Evolutionary conservation across 2,113 vertebrate genomes (phyloP).

Genomic region (Panthera leo): DNA sequence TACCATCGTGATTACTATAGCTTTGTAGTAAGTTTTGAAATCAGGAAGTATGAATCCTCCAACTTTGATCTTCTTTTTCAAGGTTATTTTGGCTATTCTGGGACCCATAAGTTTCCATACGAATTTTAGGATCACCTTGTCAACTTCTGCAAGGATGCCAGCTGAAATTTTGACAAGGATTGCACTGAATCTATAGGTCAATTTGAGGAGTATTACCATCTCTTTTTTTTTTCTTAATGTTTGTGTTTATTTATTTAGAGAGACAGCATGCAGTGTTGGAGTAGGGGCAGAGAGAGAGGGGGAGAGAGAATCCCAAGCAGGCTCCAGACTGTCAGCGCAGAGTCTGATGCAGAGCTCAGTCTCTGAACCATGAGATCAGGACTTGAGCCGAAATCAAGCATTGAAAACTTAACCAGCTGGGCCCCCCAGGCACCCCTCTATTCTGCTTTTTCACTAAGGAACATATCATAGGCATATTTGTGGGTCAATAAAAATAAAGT

Average conservation of each 20-base stretch:
- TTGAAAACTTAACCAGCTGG: too few relatives aligned
- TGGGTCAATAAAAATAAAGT: neutral
- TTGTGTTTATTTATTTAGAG: too few relatives aligned
- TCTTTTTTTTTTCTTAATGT: neutral
- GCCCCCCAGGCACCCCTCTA: too few relatives aligned
- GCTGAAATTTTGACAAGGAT: neutral
- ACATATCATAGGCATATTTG: neutral
- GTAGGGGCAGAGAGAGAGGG: too few relatives aligned
- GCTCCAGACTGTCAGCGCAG: too few relatives aligned
- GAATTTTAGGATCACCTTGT: neutral
- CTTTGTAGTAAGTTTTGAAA: neutral
- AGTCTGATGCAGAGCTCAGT: too few relatives aligned
- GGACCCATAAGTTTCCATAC: neutral
- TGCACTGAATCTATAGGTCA: neutral
- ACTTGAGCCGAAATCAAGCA: too few relatives aligned
- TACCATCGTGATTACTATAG: neutral
- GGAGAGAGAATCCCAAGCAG: too few relatives aligned
- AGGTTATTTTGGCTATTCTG: neutral
- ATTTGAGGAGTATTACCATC: neutral
- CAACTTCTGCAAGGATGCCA: neutral
- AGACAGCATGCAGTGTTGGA: too few relatives aligned
- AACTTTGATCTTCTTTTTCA: neutral
- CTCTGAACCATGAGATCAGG: too few relatives aligned
- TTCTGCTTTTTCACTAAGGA: neutral
- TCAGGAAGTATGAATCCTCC: neutral